phyloP scores from a whole-genome alignment of 2,113 vertebrate genomes.

The Capreolus pygargus region DNA sequence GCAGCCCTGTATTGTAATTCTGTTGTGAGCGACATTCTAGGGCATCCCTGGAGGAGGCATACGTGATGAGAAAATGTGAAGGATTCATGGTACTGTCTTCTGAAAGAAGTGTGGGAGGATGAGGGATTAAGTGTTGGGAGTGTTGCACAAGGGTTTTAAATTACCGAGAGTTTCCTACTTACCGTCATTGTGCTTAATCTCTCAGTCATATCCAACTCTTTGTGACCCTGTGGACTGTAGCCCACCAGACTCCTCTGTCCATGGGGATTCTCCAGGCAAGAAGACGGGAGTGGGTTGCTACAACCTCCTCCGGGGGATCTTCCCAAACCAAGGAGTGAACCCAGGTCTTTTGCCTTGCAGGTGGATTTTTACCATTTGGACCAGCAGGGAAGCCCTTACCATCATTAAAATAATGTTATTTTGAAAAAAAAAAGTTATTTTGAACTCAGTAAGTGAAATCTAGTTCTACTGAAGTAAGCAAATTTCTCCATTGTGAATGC shows the following conservation, averaged over 20 bases:
- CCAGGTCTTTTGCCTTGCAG: not conserved
- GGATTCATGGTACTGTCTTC: not conserved
- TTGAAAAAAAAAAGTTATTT: not conserved
- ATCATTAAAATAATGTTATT: not conserved
- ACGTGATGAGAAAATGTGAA: slow-evolving; percentile 4
- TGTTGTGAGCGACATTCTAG: slow-evolving; percentile 4
- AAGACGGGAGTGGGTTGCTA: not conserved
- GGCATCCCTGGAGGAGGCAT: not conserved
- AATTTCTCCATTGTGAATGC: not conserved
- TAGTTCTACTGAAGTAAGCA: not conserved
- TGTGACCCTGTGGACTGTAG: not conserved
- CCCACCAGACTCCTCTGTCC: not conserved
- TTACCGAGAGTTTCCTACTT: not conserved
- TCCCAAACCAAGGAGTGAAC: not conserved
- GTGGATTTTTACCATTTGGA: not conserved
- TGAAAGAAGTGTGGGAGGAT: not conserved
- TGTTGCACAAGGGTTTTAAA: not conserved
- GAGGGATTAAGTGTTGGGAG: not conserved
- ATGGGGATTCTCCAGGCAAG: not conserved
- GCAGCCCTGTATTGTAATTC: not conserved
- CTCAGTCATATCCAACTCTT: not conserved
- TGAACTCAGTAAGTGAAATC: slow-evolving; percentile 30
- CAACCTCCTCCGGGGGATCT: not conserved
- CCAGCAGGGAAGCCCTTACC: not conserved
- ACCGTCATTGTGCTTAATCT: not conserved